phyloP scores from a whole-genome alignment of 2,888 invertebrate genomes.

The Rhyacophila evoluta region DNA sequence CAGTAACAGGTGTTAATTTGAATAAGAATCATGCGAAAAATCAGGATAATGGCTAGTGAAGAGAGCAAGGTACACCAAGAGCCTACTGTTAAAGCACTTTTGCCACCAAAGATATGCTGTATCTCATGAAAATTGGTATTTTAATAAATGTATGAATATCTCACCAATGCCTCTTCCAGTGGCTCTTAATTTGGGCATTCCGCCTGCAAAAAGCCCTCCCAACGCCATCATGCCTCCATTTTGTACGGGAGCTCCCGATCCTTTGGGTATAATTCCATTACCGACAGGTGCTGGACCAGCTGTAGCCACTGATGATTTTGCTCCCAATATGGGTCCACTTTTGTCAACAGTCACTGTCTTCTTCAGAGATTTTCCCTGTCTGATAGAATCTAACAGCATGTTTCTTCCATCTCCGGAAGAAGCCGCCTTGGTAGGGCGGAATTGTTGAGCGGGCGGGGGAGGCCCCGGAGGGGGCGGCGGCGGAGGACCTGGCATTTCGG shows the following conservation, averaged over 20 bases:
- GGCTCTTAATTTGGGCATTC: constrained; percentile 85
- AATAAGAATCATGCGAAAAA: no score
- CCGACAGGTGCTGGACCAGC: constrained; percentile 58
- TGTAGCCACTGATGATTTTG: constrained; percentile 67
- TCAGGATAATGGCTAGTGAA: no score
- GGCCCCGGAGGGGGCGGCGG: constrained; percentile 77
- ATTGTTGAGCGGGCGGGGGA: constrained; percentile 72
- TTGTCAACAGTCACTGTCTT: constrained; percentile 92
- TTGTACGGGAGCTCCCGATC: constrained; percentile 60
- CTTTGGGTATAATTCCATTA: constrained; percentile 61
- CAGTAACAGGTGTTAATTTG: no score
- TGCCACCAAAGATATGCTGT: no score
- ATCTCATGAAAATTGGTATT: background rate
- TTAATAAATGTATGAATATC: constrained; percentile 28
- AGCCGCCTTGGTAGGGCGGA: constrained; percentile 68
- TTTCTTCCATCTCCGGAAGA: constrained; percentile 73
- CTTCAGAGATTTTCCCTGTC: constrained; percentile 84
- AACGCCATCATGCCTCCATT: constrained; percentile 67
- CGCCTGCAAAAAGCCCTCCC: constrained; percentile 84
- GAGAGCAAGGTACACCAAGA: no score
- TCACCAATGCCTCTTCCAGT: constrained; percentile 72
- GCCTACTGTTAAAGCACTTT: no score
- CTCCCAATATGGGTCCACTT: constrained; percentile 83
- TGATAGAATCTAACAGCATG: constrained; percentile 83
- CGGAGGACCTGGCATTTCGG: constrained; percentile 57